Evolutionary conservation across 2,797 vertebrate genomes (phyloP), one percentile per base, ranked within the genome.

Genomic region (Galaxias olidus): DNA sequence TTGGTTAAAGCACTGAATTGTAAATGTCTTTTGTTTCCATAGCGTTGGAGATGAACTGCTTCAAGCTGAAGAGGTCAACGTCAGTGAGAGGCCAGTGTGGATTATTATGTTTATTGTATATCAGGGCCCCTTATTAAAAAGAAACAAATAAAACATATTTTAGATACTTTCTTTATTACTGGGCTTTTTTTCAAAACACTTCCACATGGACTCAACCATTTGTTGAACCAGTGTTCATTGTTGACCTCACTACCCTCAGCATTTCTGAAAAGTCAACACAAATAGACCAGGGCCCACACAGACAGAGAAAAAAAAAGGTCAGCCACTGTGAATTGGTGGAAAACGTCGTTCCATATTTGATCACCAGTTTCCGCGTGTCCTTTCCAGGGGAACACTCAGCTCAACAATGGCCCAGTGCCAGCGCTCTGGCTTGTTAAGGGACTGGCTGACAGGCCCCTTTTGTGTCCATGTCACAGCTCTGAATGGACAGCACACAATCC

Each of bases 401-500:
- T 73, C 61, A 81, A 89, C 84, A 87, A 84, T 82, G 65, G 52
- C 63, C 62, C 20, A 69, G 75, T 49, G 49, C 62, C 60, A 14
- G 78, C 53, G 54, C 78, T 77, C 55, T 64, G 69, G 63, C 66
- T 69, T 76, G 72, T 81, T 74, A 54, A 66, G 45, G 18, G 13
- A 49, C 51, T 61, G 59, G 13, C 60, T 46, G 30, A 45, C 54
- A 41, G 14, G 66, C 2, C 30, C 72, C 80, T 82, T 83, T 86
- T 86, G 85, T 89, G 69, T 64, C 0, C 15, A 11, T 74, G 49
- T 59, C 80, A 60, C 17, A 40, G 65, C 72, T 73, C 74, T 81
- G 75, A 83, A 83, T 84, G 66, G 66, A 70, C 45, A 52, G 72
- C 78, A 83, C 78, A 85, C 76, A 87, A 83, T 75, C 70, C 71